phyloP scores from a whole-genome alignment of 1,140 invertebrate genomes.

The Samia ricini region DNA sequence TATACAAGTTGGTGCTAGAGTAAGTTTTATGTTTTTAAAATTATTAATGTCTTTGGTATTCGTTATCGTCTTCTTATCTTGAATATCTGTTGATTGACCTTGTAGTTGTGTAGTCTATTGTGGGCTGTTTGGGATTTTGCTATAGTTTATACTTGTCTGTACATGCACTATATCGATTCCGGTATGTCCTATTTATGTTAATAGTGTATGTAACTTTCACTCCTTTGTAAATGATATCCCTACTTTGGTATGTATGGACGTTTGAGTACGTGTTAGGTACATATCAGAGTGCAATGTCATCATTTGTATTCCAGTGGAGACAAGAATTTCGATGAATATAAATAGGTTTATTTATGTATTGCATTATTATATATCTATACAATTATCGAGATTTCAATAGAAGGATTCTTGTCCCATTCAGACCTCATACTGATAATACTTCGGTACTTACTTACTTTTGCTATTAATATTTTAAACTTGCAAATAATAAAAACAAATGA shows the following conservation, averaged over 20 bases:
- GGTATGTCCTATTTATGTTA: background rate
- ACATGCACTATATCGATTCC: background rate
- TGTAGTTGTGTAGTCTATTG: slow-evolving; percentile 29
- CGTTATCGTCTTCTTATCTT: slow-evolving; percentile 18
- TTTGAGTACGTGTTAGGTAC: slow-evolving; percentile 9
- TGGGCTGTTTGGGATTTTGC: slow-evolving; percentile 12
- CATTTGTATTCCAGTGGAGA: slow-evolving; percentile 30
- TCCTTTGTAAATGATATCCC: slow-evolving; percentile 2
- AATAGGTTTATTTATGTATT: slow-evolving; percentile 21
- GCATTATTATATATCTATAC: slow-evolving; percentile 20
- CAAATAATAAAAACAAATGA: too few relatives aligned
- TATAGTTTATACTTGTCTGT: background rate
- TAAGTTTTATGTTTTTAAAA: background rate
- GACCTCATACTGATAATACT: too few relatives aligned
- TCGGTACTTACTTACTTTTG: too few relatives aligned
- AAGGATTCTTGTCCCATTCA: too few relatives aligned
- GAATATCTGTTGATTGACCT: slow-evolving; percentile 30
- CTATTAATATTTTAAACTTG: too few relatives aligned
- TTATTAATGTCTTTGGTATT: background rate
- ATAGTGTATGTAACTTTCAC: background rate
- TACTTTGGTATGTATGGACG: slow-evolving; percentile 19
- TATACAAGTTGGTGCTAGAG: background rate
- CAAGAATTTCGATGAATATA: slow-evolving; percentile 16
- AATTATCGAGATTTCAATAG: too few relatives aligned
- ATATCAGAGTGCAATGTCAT: background rate